Evolutionary conservation across 2,113 vertebrate genomes (phyloP), one percentile per base, ranked within the genome.

Genomic region (Melanocharis versteri): DNA sequence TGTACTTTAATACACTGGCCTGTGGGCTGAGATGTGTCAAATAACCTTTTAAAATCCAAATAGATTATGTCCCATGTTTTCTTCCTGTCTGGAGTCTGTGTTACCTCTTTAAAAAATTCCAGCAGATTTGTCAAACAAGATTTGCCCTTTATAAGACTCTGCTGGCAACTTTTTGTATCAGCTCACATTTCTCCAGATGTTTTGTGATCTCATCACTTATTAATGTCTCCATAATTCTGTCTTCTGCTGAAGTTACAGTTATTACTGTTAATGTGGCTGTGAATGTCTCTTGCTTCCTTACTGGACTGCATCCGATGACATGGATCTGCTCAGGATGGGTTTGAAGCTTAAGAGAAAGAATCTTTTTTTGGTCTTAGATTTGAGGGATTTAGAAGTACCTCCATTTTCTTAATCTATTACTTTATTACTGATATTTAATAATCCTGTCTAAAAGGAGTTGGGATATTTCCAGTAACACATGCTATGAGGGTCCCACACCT

Each of bases 121-220:
- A 84, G 57, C 83, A 94, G 76, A 83, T 95, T 94, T 93, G 92
- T 91, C 91, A 80, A 69, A 88, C 89, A 92, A 87, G 83, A 91
- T 95, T 94, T 95, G 88, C 81, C 88, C 89, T 92, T 95, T 83
- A 75, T 79, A 72, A 89, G 65, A 39, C 77, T 94, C 81, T 83
- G 45, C 91, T 93, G 75, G 76, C 70, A 87, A 97, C 94, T 96
- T 97, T 93, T 95, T 93, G 66, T 92, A 70, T 95, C 94, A 95
- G 93, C 84, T 96, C 80, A 64, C 72, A 21, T 97, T 96, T 96
- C 91, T 96, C 94, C 90, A 96, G 87, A 88, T 96, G 92, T 94
- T 90, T 83, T 91, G 78, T 97, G 93, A 96, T 96, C 95, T 97
- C 81, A 93, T 83, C 42, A 51, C 81, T 96, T 91, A 84, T 85